Evolutionary conservation across 2,113 vertebrate genomes (phyloP).

Genomic region (Tamias sibiricus): DNA sequence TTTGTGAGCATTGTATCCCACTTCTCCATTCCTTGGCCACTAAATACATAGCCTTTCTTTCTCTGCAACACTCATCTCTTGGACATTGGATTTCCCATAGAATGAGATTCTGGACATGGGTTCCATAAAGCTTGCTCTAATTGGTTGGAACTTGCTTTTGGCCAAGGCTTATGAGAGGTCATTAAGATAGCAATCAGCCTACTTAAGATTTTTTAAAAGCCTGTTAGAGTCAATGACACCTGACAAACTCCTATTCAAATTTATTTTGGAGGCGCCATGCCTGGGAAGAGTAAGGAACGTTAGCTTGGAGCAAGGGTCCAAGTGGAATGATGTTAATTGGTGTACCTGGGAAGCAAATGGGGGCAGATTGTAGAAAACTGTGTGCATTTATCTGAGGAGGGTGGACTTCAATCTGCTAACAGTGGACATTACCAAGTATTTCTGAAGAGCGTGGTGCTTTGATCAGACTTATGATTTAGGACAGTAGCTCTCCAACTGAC

Average conservation of each 20-base stretch:
- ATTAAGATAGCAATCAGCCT: conserved; percentile 40
- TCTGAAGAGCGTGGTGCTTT: not conserved
- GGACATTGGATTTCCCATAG: not conserved
- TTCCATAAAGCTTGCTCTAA: not conserved
- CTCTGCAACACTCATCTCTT: not conserved
- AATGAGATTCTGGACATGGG: not conserved
- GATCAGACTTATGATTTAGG: not conserved
- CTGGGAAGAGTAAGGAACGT: not conserved
- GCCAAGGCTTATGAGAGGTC: not conserved
- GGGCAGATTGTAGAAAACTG: not conserved
- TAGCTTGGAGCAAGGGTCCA: not conserved
- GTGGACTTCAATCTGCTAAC: not conserved
- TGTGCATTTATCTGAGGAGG: not conserved
- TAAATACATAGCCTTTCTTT: not conserved
- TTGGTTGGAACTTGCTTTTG: not conserved
- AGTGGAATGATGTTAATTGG: not conserved
- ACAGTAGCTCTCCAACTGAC: not conserved
- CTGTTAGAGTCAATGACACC: not conserved
- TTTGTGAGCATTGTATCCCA: not conserved
- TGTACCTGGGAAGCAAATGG: not conserved
- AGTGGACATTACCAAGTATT: not conserved
- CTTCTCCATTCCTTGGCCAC: not conserved
- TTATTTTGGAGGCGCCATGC: not conserved
- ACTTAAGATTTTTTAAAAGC: conserved; percentile 21
- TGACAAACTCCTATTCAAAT: conserved; percentile 44